Base-by-base conservation (phyloP, 2,797 vertebrate species). In the Chrysocyon brachyurus region DNA sequence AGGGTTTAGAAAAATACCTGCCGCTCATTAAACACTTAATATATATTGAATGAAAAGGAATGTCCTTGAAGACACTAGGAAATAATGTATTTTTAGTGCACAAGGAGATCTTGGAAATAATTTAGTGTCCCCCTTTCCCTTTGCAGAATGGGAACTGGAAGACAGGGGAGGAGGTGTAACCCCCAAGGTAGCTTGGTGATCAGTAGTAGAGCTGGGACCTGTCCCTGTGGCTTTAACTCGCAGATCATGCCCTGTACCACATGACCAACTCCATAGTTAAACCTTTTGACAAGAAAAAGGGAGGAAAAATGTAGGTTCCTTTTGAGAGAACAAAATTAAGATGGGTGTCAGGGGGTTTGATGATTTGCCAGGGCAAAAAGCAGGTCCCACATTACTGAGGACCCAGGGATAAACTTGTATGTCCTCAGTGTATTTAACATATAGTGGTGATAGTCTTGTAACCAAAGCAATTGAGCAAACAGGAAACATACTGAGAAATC, bases 401-500 rank as follows among this genome's bases (percentile, higher is more conserved):
- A 57, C 26, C 12, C n/a, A 68, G 83, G 92, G 85, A 96, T 31
- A 97, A 97, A 79, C 11, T 61, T 87, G 56, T 73, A 63, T 96
- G 54, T 97, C 31, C 17, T 83, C 92, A 64, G 49, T 33, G 56
- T 97, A 40, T 97, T 98, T 98, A 98, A 94, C 56, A 97, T 97
- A 83, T 2, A 93, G 15, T 94, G 91, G 88, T 87, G 66, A 64
- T 59, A 87, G 96, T 96, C 33, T 82, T 93, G 90, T 82, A 94
- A 68, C 52, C 63, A 88, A 96, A 96, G 95, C 86, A 98, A 97
- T 82, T 6, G 46, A 97, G 78, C 96, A 97, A 97, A 78, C 49
- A 97, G 90, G 46, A 87, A 66, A 96, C 92, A 98, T 56, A 95
- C 63, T 94, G 85, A 93, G 77, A 98, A 98, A 98, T 98, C 98